phyloP scores from a whole-genome alignment of 2,888 invertebrate genomes.

The Acanthopleura granulata region DNA sequence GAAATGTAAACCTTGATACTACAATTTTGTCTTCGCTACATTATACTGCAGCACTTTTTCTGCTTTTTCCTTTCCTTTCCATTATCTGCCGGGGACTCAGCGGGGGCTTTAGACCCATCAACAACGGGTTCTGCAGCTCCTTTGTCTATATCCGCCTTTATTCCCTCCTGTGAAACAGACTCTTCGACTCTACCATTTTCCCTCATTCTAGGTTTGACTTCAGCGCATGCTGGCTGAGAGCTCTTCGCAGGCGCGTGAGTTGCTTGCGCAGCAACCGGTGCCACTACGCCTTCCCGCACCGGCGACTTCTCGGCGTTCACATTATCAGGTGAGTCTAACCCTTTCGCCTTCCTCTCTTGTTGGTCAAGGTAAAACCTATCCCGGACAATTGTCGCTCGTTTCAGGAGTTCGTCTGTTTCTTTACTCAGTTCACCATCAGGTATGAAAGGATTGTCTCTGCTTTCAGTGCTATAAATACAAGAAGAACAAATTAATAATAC shows the following conservation, averaged over 20 bases:
- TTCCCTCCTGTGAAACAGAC: slow-evolving; percentile 42
- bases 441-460: slow-evolving; percentile 97
- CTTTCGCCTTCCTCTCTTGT: slow-evolving; percentile 32
- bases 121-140: slow-evolving; percentile 16
- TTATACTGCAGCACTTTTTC: slow-evolving; percentile 51
- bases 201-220: slow-evolving; percentile 37
- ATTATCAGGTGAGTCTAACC: slow-evolving; percentile 16
- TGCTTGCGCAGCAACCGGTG: slow-evolving; percentile 21
- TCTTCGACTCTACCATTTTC: slow-evolving; percentile 46
- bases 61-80: slow-evolving; percentile 50
- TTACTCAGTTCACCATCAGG: slow-evolving; percentile 95
- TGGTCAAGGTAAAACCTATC: slow-evolving; percentile 61
- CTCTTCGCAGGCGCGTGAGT: slow-evolving; percentile 19
- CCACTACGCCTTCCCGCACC: slow-evolving; percentile 17
- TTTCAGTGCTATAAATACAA: slow-evolving; percentile 82
- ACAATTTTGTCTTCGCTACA: slow-evolving; percentile 35
- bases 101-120: slow-evolving; percentile 16
- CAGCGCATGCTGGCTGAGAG: neutral
- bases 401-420: slow-evolving; percentile 96
- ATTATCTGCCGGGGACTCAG: slow-evolving; percentile 21
- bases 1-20: too few relatives aligned
- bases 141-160: slow-evolving; percentile 35
- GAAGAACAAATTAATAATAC: slow-evolving; percentile 12
- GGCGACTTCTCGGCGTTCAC: slow-evolving; percentile 17
- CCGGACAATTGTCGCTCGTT: slow-evolving; percentile 71